A percentile compares a stretch with the other conserved stretches of the same genome.
phyloP scores from a whole-genome alignment of 2,888 invertebrate genomes.

The Heliconius erato region DNA sequence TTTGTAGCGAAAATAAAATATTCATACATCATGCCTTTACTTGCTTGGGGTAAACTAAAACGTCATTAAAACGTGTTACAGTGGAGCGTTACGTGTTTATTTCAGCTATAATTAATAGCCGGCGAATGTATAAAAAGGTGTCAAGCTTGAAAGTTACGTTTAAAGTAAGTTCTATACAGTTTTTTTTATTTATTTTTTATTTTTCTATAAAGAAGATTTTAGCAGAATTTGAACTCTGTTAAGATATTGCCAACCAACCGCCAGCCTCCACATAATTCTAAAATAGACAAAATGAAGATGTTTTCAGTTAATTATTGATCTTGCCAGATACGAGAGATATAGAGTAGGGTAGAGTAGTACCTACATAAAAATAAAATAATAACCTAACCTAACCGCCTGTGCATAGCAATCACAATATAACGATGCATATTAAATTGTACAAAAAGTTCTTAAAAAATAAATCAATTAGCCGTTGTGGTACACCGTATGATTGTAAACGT shows the following conservation, averaged over 20 bases:
- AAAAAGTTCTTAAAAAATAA: neutral
- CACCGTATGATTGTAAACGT: neutral
- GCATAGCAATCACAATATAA: neutral
- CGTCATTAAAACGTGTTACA: constrained; percentile 15
- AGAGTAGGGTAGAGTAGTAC: too few species aligned
- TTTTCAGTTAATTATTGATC: neutral
- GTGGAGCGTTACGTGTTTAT: constrained; percentile 16
- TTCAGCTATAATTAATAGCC: constrained; percentile 7
- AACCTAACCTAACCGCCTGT: neutral
- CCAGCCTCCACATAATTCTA: neutral
- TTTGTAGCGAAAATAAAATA: neutral
- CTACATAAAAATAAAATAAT: neutral
- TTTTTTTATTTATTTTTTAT: neutral
- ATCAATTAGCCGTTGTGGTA: neutral
- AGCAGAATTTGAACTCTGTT: neutral
- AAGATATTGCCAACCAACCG: neutral
- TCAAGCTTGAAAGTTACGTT: neutral
- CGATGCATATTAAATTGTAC: neutral
- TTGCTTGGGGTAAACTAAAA: constrained; percentile 13
- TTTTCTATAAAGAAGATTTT: neutral
- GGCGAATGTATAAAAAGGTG: neutral
- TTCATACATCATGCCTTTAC: neutral
- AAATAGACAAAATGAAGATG: neutral
- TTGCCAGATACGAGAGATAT: neutral
- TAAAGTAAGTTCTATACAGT: neutral